Conservation (phyloP, 1,140 invertebrate genomes). For the Mya arenaria region DNA sequence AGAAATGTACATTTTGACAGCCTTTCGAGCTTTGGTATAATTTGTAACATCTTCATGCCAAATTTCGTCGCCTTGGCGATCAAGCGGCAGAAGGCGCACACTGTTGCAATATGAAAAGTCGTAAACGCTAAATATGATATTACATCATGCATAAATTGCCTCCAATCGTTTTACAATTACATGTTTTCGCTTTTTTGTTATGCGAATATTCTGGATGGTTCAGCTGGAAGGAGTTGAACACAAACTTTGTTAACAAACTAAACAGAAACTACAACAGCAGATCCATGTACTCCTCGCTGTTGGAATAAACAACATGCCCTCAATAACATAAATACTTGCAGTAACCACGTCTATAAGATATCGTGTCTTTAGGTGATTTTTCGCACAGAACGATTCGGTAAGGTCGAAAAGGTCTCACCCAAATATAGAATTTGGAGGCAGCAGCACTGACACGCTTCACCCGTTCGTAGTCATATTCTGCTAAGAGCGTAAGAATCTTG, state of each 20-base stretch:
- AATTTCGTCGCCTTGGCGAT: neutral
- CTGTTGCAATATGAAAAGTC: neutral
- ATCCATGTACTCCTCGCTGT: no score
- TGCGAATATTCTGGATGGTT: no score
- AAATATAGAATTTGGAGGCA: conserved; percentile 29
- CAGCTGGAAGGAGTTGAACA: no score
- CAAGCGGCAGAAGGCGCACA: neutral
- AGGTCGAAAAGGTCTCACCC: conserved; percentile 2
- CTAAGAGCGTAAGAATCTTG: conserved; percentile 18
- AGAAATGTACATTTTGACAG: neutral
- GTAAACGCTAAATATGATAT: neutral
- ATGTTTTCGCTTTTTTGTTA: no score
- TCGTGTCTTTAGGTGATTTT: neutral
- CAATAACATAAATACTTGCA: no score
- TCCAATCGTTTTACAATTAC: no score
- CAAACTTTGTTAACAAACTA: no score
- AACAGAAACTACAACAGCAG: no score
- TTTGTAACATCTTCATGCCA: neutral
- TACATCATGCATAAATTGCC: neutral
- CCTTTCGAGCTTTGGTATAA: neutral
- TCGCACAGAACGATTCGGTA: neutral
- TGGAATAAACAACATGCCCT: no score
- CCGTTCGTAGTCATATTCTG: conserved; percentile 22
- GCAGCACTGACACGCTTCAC: conserved; percentile 4
- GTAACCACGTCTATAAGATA: neutral